Conservation (phyloP, 2,113 vertebrate species). For the Anoura caudifer region DNA sequence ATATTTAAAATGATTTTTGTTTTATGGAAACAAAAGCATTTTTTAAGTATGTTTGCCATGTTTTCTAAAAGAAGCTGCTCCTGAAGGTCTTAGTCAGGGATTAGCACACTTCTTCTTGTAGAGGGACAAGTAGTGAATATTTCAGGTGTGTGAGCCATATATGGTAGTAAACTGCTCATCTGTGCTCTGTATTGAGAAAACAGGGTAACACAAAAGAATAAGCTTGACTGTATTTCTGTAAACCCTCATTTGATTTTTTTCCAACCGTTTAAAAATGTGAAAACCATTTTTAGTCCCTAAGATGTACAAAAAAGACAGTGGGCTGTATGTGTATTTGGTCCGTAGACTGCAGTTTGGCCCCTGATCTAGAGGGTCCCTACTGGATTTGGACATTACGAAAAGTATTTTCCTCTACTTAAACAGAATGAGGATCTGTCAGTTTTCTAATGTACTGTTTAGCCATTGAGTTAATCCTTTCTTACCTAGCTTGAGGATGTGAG, state of each 20-base stretch:
- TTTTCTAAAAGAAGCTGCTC: neutral
- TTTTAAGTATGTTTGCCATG: neutral
- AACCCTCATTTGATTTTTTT: neutral
- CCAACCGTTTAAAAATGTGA: neutral
- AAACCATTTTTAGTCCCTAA: neutral
- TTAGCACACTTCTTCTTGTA: neutral
- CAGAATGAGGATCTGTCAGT: neutral
- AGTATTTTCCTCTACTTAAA: neutral
- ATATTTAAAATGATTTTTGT: too few relatives aligned
- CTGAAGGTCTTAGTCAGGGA: neutral
- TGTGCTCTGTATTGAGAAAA: neutral
- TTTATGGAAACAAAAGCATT: too few relatives aligned
- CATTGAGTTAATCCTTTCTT: neutral
- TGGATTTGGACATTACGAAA: neutral
- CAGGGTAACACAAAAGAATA: neutral
- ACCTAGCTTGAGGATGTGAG: neutral
- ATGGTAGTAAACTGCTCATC: neutral
- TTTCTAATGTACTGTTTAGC: neutral
- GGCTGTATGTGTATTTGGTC: neutral
- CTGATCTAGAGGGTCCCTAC: neutral
- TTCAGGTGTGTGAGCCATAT: neutral
- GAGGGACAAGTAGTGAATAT: neutral
- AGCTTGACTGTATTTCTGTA: neutral
- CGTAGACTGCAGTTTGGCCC: neutral
- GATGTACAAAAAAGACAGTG: neutral